phyloP scores from a whole-genome alignment of 2,113 vertebrate species.

The Eclectus roratus region DNA sequence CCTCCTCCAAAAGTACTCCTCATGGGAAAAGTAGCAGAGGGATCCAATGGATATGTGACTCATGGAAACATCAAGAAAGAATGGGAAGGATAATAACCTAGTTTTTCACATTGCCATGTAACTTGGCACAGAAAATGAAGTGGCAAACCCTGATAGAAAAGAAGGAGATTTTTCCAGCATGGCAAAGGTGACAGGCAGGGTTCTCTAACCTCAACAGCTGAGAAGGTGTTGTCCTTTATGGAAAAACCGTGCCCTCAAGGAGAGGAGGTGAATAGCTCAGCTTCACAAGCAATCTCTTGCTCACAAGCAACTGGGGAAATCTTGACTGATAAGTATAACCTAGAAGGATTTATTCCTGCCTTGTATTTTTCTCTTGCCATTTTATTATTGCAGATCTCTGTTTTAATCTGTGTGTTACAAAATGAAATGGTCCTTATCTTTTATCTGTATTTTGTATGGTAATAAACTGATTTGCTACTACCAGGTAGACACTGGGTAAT shows the following conservation, averaged over 20 bases:
- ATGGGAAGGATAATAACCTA: not conserved
- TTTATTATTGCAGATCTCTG: not conserved
- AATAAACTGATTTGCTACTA: not conserved
- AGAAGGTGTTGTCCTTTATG: not conserved
- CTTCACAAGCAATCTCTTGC: not conserved
- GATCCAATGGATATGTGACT: not conserved
- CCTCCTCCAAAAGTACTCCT: not conserved
- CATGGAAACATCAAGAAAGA: not conserved
- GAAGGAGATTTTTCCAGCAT: not conserved
- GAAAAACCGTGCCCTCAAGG: not conserved
- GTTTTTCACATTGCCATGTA: not conserved
- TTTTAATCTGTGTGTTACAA: not conserved
- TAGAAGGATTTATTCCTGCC: not conserved
- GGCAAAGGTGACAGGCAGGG: not conserved
- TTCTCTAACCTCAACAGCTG: not conserved
- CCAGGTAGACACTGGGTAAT: not conserved
- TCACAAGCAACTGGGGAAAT: not conserved
- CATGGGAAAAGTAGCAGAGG: not conserved
- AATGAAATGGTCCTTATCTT: not conserved
- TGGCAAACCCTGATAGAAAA: not conserved
- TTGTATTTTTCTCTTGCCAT: not conserved
- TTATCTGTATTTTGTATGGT: not conserved
- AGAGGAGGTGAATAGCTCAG: not conserved
- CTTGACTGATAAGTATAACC: not conserved
- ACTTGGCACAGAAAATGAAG: not conserved